Evolutionary conservation across 2,113 vertebrate genomes (phyloP).

Genomic region (Capreolus pygargus): DNA sequence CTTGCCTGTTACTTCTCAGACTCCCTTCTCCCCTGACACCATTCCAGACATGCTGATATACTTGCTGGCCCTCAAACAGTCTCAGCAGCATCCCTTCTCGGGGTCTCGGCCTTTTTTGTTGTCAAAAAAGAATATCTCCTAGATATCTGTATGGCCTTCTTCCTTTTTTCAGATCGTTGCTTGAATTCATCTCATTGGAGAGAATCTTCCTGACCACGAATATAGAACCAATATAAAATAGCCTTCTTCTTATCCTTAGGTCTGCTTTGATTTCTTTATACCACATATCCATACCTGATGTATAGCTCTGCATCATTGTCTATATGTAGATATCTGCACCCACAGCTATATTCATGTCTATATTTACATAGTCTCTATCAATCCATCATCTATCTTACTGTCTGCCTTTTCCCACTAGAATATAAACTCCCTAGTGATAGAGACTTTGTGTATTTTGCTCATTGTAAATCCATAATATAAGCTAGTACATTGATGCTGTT

Average conservation of each 20-base stretch:
- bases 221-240: neutral
- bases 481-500: neutral
- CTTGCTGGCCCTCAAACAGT: neutral
- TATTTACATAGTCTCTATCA: neutral
- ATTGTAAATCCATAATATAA: neutral
- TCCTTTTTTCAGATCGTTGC: neutral
- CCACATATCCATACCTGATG: neutral
- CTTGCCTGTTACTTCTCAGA: neutral
- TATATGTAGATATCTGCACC: neutral
- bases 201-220: neutral
- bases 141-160: neutral
- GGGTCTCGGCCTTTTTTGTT: neutral
- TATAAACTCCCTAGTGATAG: neutral
- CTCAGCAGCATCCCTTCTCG: neutral
- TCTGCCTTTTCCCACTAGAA: neutral
- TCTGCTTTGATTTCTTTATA: neutral
- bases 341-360: neutral
- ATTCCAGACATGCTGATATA: neutral
- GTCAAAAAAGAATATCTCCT: neutral
- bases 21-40: neutral
- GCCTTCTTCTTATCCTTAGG: neutral
- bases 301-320: neutral
- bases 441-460: neutral
- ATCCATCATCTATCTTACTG: neutral
- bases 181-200: neutral